Base-by-base conservation (phyloP, 1,140 invertebrate genomes). In the Trichonephila inaurata region DNA sequence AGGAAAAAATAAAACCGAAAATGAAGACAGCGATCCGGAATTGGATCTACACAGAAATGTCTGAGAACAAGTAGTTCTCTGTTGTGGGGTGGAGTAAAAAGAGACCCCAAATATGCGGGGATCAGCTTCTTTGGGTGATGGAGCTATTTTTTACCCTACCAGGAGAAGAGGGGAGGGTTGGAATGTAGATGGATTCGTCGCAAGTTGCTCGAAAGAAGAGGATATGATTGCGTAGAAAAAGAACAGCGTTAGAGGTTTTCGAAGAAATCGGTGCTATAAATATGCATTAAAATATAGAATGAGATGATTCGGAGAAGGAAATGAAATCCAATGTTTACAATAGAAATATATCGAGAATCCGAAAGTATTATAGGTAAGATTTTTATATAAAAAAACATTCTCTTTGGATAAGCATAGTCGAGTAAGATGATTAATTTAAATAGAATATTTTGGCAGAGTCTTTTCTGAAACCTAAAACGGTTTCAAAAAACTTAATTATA, bases 51-150 rank as follows among this genome's bases (percentile, higher is more conserved):
- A 18, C 40, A 83, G 82, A 60, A 83, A 40, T 24, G 28, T n/a
- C 12, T 24, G 12, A 44, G n/a, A 83, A 83, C 82, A 83, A 83
- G 82, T 83, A 83, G 82, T 83, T 77, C 82, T 60, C 82, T 83
- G 82, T 83, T 58, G n/a, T 14, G 21, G 82, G 82, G 44, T 19
- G 19, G 40, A 21, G 51, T 51, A 83, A 83, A 83, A n/a, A 28
- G 44, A 83, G 44, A 58, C 82, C 82, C 82, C 21, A 83, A 83
- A 83, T 58, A 83, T 83, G 82, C 19, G 44, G n/a, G 82, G 82
- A 83, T 83, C 82, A 83, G 82, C 82, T 83, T 21, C 82, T 83
- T 60, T 51, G 40, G 19, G 51, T 83, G 82, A 24, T 12, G 21
- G 19, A 14, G 82, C 82, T 83, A 83, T 83, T 83, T 83, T 83